Evolutionary conservation across 2,113 vertebrate species (phyloP), one percentile per base, ranked within the genome.

Genomic region (Grallaria varia): DNA sequence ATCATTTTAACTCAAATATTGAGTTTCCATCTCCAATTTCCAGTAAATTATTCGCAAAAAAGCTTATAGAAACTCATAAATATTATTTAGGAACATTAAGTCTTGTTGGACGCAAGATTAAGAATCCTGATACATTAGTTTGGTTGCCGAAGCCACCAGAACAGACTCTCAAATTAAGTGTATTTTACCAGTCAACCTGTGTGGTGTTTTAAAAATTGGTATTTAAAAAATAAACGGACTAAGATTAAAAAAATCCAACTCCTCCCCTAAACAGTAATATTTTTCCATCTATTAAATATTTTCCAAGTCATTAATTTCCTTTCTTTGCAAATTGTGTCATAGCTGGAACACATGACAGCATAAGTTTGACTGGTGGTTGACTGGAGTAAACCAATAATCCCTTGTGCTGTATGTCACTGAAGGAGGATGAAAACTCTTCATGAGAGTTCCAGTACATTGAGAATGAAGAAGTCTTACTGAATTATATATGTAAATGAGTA

Each of bases 401-500:
- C 40, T 63, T 81, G 17, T 17, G 2, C 7, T 84, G 7, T 42
- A 6, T 31, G 23, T 39, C 67, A 88, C 45, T 69, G 25, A 73
- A 83, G 31, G 25, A 72, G 14, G 42, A 50, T 52, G 27, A 77
- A 95, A 81, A 74, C 3, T 44, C 31, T 86, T 37, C 25, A 27
- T 59, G 39, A 63, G 30, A 89, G 16, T 60, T 86, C 39, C 52
- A 55, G 39, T 50, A 77, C 27, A 42, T 4, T 72, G 28, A 90
- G n/a, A 86, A 85, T 63, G 30, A 88, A 87, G 55, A 44, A 59
- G 10, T 15, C 1, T 84, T 66, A 71, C 10, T 80, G 50, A 90
- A 81, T 95, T 84, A 94, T 37, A 30, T 30, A 63, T n/a, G 62
- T 10, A 96, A 89, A 81, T 73, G 28, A 78, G 20, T n/a, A 90